Conservation (phyloP, 2,888 invertebrate species). For the Agriotes lineatus region DNA sequence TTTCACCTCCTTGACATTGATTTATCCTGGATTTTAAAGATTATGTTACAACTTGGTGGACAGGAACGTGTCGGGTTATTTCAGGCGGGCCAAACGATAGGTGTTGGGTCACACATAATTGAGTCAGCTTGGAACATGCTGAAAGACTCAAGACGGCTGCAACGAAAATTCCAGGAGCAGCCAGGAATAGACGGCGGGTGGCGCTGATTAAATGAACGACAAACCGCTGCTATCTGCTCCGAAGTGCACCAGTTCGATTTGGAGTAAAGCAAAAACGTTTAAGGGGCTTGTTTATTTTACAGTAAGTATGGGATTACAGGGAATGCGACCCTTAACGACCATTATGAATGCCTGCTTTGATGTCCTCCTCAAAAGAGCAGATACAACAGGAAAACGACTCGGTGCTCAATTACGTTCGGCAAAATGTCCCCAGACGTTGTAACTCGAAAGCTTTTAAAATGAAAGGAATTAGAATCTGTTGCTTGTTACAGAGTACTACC, state of each 20-base stretch:
- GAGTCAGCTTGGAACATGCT: constrained; percentile 28
- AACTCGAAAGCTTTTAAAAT: constrained; percentile 17
- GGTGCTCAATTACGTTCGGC: constrained; percentile 17
- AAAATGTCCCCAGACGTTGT: background rate
- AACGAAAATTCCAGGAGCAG: constrained; percentile 10
- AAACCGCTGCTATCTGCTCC: background rate
- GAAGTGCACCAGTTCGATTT: background rate
- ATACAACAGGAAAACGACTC: background rate
- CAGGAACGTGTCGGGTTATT: constrained; percentile 12
- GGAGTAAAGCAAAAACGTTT: background rate
- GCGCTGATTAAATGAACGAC: constrained; percentile 6
- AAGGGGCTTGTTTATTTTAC: background rate
- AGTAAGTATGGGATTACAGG: constrained; percentile 10
- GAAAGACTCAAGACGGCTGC: constrained; percentile 23
- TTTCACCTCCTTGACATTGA: too few relatives aligned
- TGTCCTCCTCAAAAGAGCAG: constrained; percentile 12
- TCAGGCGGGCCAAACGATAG: background rate
- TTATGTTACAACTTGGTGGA: too few relatives aligned
- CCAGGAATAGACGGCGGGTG: constrained; percentile 13
- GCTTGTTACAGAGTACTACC: constrained; percentile 9
- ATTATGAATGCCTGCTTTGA: constrained; percentile 21
- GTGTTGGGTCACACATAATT: constrained; percentile 29
- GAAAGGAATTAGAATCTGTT: constrained; percentile 19
- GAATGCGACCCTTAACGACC: background rate
- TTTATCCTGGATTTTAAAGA: too few relatives aligned